These are phyloP conservation scores for Poliocrania exsul DNA, from an alignment of 2,797 vertebrate species.

Conservation along the genomic window DNA sequence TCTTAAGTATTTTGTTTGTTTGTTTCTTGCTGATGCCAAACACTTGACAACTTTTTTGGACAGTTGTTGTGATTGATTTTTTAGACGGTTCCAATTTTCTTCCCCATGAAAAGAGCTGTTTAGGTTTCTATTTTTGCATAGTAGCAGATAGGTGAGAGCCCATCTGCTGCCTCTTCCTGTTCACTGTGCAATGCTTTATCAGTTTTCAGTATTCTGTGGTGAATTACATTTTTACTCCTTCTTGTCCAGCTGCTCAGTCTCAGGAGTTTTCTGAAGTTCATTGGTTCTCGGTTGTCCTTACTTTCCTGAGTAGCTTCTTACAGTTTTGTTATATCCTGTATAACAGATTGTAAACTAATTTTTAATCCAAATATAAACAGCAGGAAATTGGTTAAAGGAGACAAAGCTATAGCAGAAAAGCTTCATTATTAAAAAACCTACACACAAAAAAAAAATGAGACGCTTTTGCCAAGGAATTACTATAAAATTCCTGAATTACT, in stretches of 20 bases:
- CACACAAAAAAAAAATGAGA: not conserved
- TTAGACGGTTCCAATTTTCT: not conserved
- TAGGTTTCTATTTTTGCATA: not conserved
- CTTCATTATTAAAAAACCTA: not conserved
- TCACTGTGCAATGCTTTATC: not conserved
- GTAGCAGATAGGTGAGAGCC: not conserved
- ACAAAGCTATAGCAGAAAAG: not conserved
- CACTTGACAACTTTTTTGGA: not conserved
- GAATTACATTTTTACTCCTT: not conserved
- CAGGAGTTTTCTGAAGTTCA: not conserved
- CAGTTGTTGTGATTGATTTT: not conserved
- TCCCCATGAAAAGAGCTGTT: not conserved
- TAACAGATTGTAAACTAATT: not conserved
- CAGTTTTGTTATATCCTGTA: not conserved
- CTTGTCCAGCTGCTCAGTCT: not conserved
- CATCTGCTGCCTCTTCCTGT: not conserved
- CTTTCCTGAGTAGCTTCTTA: not conserved
- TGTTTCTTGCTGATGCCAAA: not conserved
- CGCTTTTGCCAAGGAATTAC: not conserved
- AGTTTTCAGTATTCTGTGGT: not conserved
- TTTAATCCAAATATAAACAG: not conserved
- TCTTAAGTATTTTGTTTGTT: not conserved
- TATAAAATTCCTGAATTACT: not conserved
- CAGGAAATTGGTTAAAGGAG: not conserved
- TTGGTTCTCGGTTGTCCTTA: not conserved